Percentiles rank a stretch among this genome's conserved stretches.
These are phyloP conservation scores for Schizopygopsis pylzovi DNA, from an alignment of 2,797 vertebrate genomes.

Conservation along the genomic window DNA sequence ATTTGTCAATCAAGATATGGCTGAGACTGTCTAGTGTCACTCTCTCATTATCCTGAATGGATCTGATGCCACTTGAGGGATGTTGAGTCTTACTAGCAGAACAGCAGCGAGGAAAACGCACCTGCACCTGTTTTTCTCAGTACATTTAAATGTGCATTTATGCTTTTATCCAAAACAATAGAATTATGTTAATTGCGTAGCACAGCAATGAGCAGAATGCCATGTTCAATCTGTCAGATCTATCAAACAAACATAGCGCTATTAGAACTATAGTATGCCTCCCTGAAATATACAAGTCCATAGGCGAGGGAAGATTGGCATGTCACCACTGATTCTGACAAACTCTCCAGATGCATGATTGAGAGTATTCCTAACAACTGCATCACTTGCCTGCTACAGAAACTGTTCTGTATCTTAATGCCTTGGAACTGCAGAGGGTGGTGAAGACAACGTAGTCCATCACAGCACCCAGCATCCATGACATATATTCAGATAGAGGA, in stretches of 20 bases:
- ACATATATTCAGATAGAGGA: slow-evolving; percentile 5
- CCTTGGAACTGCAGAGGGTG: neutral
- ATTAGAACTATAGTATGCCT: neutral
- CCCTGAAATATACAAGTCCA: neutral
- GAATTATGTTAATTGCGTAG: neutral
- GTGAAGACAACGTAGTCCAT: neutral
- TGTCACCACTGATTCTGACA: slow-evolving; percentile 10
- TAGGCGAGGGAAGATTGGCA: neutral
- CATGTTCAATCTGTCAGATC: neutral
- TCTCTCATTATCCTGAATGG: slow-evolving; percentile 1
- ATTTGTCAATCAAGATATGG: slow-evolving; percentile 5
- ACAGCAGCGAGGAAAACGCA: neutral
- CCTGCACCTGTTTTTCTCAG: neutral
- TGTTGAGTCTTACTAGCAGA: neutral
- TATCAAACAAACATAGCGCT: neutral
- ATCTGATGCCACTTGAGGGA: neutral
- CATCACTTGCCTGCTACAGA: neutral
- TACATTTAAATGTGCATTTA: neutral
- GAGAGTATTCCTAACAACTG: neutral
- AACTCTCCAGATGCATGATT: neutral
- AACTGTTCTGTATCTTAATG: neutral
- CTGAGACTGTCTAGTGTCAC: neutral
- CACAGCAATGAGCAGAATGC: neutral
- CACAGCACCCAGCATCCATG: neutral
- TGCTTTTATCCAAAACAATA: neutral